Evolutionary conservation across 2,797 vertebrate species (phyloP), one percentile per base, ranked within the genome.

Genomic region (Acanthis flammea): DNA sequence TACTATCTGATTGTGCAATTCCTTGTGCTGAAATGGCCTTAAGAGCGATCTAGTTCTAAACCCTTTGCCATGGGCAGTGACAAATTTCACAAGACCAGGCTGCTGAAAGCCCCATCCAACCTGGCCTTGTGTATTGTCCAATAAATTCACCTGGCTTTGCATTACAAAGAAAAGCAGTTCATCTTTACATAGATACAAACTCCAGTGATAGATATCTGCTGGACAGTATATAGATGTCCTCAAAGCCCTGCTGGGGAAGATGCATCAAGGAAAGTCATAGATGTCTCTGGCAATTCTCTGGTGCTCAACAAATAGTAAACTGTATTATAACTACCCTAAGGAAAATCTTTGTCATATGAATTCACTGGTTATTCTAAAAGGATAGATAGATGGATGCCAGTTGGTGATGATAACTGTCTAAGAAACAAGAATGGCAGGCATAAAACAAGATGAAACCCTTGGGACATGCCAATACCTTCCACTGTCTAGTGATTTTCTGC

Each of bases 1-100:
- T 3, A 42, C 11, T 39, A 27, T 39, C 6, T 11, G 39, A 68
- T 21, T 0, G 0, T 41, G 37, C 11, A n/a, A 35, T 35, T 30
- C 7, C 42, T 51, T 51, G 30, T 6, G 14, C 31, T 68, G 15
- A 33, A 75, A 70, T 13, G 22, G 5, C 9, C 9, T 63, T 41
- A 51, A 51, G 33, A 19, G 7, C 15, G 19, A 51, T 47, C 13
- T 45, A 28, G 5, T 23, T 62, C n/a, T 33, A 74, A 41, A 3
- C 9, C 8, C 10, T 54, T 25, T 57, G 33, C 25, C 10, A 12
- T 18, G 12, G 16, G 6, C 33, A 57, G 4, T 31, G 50, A 41
- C 39, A 63, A 7, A 18, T 68, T 35, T 16, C 12, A 41, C 13
- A 41, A n/a, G 50, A 70, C 19, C 11, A 47, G 30, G 27, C 22